Evolutionary conservation across 2,113 vertebrate genomes (phyloP).

Genomic region (Lophura nycthemera): DNA sequence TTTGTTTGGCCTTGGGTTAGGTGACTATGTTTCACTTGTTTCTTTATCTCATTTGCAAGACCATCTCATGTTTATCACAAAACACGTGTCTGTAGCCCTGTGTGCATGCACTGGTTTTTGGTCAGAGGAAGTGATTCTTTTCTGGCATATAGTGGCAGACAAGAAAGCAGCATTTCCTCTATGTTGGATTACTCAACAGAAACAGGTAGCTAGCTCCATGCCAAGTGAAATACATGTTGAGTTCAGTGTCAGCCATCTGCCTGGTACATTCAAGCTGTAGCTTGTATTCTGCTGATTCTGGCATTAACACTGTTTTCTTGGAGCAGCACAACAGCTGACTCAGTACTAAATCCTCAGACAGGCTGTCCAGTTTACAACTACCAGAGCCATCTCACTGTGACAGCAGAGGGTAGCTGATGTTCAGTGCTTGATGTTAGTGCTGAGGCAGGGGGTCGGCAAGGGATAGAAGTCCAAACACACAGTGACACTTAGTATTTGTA

Average conservation of each 20-base stretch:
- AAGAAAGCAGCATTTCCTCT: not conserved
- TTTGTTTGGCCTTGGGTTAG: not conserved
- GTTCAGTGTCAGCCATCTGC: not conserved
- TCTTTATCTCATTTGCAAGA: not conserved
- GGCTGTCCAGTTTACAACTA: not conserved
- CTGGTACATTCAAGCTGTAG: not conserved
- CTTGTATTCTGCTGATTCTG: not conserved
- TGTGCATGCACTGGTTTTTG: rapidly evolving
- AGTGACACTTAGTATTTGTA: not conserved
- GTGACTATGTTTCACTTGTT: not conserved
- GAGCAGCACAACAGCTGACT: not conserved
- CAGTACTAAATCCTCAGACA: not conserved
- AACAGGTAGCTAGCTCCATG: not conserved
- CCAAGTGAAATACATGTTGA: not conserved
- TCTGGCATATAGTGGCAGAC: not conserved
- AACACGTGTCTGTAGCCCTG: rapidly evolving
- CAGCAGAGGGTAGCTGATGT: not conserved
- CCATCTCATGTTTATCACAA: not conserved
- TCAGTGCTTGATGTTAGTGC: not conserved
- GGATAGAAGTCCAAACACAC: not conserved
- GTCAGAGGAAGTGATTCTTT: not conserved
- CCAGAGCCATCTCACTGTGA: not conserved
- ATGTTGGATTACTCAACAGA: not conserved
- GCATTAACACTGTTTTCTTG: not conserved
- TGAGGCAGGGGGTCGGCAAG: not conserved